phyloP scores from a whole-genome alignment of 30 jellyfish, hydroid and myxozoan species.

The Cassiopea andromeda region DNA sequence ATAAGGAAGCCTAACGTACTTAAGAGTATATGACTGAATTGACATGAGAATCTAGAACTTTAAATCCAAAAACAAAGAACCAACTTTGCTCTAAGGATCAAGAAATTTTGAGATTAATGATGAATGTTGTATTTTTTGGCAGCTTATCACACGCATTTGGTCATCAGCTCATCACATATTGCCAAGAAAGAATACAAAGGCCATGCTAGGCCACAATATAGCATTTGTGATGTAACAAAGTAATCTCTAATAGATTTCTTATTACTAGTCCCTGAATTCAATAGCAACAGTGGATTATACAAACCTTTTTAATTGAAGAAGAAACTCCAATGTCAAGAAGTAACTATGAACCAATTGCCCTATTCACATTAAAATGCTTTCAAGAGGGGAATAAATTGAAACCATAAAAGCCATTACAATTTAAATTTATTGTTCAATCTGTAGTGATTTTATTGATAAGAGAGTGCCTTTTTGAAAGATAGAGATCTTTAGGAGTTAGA shows the following conservation, averaged over 20 bases:
- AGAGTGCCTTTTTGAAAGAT: neutral
- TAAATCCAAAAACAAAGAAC: too few relatives aligned
- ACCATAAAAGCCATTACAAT: constrained; percentile 34
- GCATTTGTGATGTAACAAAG: too few relatives aligned
- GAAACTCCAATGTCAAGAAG: neutral
- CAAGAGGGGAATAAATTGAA: neutral
- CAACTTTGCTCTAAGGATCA: too few relatives aligned
- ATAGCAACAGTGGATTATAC: constrained; percentile 21
- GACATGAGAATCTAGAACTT: too few relatives aligned
- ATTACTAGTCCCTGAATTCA: neutral
- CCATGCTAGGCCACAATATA: too few relatives aligned
- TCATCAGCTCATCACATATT: too few relatives aligned
- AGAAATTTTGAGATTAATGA: too few relatives aligned
- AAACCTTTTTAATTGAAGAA: neutral
- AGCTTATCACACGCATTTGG: too few relatives aligned
- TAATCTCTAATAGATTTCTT: neutral
- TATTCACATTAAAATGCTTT: neutral
- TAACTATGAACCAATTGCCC: neutral
- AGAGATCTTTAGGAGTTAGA: neutral
- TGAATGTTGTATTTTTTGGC: too few relatives aligned
- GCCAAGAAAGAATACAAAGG: too few relatives aligned
- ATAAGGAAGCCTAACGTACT: too few relatives aligned
- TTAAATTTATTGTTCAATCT: neutral
- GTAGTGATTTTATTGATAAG: neutral
- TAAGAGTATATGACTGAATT: too few relatives aligned